These are phyloP conservation scores for Manis pentadactyla DNA, from an alignment of 2,797 vertebrate genomes.

Conservation along the genomic window DNA sequence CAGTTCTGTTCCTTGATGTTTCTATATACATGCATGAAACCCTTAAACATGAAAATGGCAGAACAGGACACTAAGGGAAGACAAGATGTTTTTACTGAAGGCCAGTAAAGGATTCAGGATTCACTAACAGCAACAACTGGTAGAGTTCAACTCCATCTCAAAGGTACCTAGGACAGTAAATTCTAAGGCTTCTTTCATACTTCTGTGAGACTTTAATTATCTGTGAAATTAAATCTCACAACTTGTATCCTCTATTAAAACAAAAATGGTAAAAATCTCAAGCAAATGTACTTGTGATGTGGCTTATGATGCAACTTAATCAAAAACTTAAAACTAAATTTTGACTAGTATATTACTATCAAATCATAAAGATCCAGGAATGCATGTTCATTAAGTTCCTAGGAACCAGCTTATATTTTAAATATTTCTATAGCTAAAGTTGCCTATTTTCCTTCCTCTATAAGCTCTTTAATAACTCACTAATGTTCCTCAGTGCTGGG, in stretches of 20 bases:
- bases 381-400: neutral
- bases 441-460: neutral
- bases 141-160: neutral
- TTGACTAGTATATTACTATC: neutral
- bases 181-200: neutral
- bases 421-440: neutral
- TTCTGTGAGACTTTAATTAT: neutral
- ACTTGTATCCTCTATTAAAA: neutral
- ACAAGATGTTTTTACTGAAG: neutral
- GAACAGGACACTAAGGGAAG: neutral
- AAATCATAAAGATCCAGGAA: neutral
- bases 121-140: neutral
- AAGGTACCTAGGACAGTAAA: neutral
- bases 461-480: conserved; percentile 55
- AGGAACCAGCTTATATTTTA: neutral
- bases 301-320: neutral
- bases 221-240: neutral
- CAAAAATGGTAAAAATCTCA: neutral
- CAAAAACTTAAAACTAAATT: neutral
- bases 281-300: neutral
- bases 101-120: neutral
- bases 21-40: neutral
- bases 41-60: neutral
- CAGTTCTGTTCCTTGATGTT: neutral
- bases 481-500: neutral